phyloP scores from a whole-genome alignment of 2,888 invertebrate genomes.

The Drosophila multiciliata region DNA sequence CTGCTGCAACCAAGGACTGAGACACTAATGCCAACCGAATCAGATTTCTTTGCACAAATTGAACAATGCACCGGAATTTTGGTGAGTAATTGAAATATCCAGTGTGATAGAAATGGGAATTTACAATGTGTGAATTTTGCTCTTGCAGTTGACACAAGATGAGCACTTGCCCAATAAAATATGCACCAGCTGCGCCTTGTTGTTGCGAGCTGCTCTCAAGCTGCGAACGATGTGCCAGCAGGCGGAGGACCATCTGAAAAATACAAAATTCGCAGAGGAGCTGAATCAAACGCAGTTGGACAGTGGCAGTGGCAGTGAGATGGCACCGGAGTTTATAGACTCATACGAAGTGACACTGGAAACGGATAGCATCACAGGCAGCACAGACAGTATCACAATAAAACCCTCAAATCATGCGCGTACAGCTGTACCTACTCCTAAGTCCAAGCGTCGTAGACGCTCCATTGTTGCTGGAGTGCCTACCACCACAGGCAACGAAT shows the following conservation, averaged over 20 bases:
- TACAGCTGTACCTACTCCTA: background rate
- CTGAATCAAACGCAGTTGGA: constrained; percentile 12
- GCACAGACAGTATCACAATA: constrained; percentile 21
- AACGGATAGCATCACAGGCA: constrained; percentile 19
- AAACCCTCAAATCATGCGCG: constrained; percentile 8
- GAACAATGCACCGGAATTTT: constrained; percentile 71
- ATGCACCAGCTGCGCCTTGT: constrained; percentile 64
- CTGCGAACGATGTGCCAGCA: constrained; percentile 61
- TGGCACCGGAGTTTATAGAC: constrained; percentile 38
- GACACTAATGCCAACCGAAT: constrained; percentile 46
- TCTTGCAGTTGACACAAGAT: constrained; percentile 52
- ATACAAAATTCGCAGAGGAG: constrained; percentile 5
- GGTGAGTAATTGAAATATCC: constrained; percentile 43
- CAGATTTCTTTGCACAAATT: constrained; percentile 58
- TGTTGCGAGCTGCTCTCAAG: constrained; percentile 63
- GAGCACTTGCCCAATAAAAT: constrained; percentile 63
- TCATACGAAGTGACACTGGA: constrained; percentile 52
- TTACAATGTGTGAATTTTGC: background rate
- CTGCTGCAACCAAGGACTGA: constrained; percentile 56
- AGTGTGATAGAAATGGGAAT: background rate
- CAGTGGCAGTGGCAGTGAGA: constrained; percentile 35
- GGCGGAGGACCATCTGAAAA: constrained; percentile 46
- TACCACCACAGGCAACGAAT: background rate
- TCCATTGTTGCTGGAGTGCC: background rate
- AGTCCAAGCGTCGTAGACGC: constrained; percentile 13